These are phyloP conservation scores for Cliona cf. orientalis DNA, from an alignment of 37 sponge, comb jelly and placozoan genomes.

Conservation along the genomic window DNA sequence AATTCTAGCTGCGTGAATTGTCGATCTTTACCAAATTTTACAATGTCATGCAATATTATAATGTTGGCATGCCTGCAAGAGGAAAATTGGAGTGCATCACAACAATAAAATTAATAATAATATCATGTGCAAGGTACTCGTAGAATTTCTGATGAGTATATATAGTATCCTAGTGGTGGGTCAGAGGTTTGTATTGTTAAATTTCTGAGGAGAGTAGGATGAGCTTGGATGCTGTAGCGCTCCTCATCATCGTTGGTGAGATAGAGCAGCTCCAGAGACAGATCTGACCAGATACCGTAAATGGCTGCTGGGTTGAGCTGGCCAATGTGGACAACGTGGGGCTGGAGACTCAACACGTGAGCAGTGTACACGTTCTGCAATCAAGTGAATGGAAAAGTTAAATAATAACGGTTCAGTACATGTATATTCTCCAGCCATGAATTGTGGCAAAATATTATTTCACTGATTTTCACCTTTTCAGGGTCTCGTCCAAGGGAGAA, in stretches of 20 bases:
- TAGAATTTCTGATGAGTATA: constrained; percentile 64
- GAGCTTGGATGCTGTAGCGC: constrained; percentile 93
- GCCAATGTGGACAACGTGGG: constrained; percentile 71
- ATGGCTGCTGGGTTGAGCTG: constrained; percentile 66
- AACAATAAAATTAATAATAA: too few species aligned
- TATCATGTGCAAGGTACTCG: constrained; percentile 10
- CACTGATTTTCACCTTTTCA: constrained; percentile 33
- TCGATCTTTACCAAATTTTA: too few species aligned
- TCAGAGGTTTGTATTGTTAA: constrained; percentile 81
- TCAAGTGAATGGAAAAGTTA: not conserved
- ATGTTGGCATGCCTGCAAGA: too few species aligned
- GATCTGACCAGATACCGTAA: constrained; percentile 70
- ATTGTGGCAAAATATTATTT: not conserved
- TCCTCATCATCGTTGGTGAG: constrained; percentile 95
- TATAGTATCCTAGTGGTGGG: constrained; percentile 82
- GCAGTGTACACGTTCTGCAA: constrained; percentile 67
- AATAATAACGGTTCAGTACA: not conserved
- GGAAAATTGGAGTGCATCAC: too few species aligned
- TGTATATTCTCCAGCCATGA: not conserved
- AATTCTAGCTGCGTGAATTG: too few species aligned
- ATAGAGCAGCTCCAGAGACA: constrained; percentile 84
- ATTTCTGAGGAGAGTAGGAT: constrained; percentile 79
- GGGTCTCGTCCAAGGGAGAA: constrained; percentile 73
- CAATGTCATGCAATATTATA: too few species aligned
- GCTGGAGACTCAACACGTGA: constrained; percentile 67